Base-by-base conservation (phyloP, 2,113 vertebrate genomes). In the Camelus dromedarius region DNA sequence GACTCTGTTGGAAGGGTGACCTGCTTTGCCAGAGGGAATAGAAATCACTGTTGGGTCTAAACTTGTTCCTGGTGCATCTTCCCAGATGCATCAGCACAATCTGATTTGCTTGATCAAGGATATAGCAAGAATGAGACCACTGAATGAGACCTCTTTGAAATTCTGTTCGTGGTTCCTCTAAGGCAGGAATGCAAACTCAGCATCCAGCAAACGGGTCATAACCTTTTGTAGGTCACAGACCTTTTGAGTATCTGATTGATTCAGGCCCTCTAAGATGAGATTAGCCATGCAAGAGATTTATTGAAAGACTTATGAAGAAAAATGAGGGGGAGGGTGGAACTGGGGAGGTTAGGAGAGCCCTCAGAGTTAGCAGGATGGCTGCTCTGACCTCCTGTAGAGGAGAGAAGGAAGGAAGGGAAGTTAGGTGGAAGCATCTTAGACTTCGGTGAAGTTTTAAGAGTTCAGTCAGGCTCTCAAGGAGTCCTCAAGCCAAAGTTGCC, bases 121-220 rank as follows among this genome's bases (percentile, higher is more conserved):
- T 80, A 69, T 58, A 26, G 58, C 52, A 94, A 84, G 58, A 90
- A 92, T 79, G 66, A 94, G 60, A 75, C 28, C 76, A 70, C 67
- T 90, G 50, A 60, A 5, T 88, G 88, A 76, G 38, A 69, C 88
- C 35, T 26, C 26, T 83, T 79, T 62, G 46, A 58, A 90, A 42
- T 46, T 89, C 60, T 89, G 22, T 90, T 96, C 60, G 64, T 94
- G 14, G 58, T 95, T 94, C 42, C 94, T 96, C 56, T 38, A 85
- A 93, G n/a, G n/a, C 26, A 89, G 42, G 14, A 76, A 67, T 85
- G 13, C 30, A 93, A 96, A 72, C 4, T 86, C 26, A 50, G 35
- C 46, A 75, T 86, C 50, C 72, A 56, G 20, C 16, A 73, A 73
- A 66, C 56, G 48, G 52, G 48, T 70, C 46, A 67, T 86, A 54